Conservation (phyloP, 2,888 invertebrate species). For the Himalopsyche anomala region DNA sequence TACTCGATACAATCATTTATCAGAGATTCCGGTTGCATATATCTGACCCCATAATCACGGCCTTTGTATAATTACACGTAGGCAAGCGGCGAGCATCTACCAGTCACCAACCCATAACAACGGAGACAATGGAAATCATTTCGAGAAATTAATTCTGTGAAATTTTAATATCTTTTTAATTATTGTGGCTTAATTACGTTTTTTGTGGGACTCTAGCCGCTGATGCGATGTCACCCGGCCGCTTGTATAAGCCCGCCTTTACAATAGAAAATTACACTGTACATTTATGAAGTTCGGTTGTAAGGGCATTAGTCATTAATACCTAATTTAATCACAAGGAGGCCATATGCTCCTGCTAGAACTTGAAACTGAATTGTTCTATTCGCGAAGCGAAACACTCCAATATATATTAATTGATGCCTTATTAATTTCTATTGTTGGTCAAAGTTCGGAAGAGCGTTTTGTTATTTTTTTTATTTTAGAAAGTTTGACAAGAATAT, state of each 20-base stretch:
- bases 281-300: too few relatives aligned
- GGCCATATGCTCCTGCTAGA: too few relatives aligned
- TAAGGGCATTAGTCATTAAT: too few relatives aligned
- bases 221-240: slow-evolving; percentile 45
- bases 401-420: too few relatives aligned
- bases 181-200: slow-evolving; percentile 61
- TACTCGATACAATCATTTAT: slow-evolving; percentile 16
- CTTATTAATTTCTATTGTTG: too few relatives aligned
- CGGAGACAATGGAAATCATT: slow-evolving; percentile 60
- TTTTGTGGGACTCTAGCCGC: slow-evolving; percentile 52
- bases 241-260: neutral
- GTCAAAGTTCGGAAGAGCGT: too few relatives aligned
- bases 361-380: too few relatives aligned
- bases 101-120: slow-evolving; percentile 30
- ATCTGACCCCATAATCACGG: slow-evolving; percentile 38
- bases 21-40: slow-evolving; percentile 34
- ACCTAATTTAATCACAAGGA: too few relatives aligned
- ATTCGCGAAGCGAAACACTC: too few relatives aligned
- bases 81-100: slow-evolving; percentile 22
- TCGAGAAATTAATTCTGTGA: slow-evolving; percentile 63
- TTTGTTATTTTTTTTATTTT: too few relatives aligned
- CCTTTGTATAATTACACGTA: slow-evolving; percentile 37
- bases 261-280: too few relatives aligned
- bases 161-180: slow-evolving; percentile 64
- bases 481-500: too few relatives aligned